Base-by-base conservation (phyloP, 2,888 invertebrate genomes). In the Bhutanitis thaidina region DNA sequence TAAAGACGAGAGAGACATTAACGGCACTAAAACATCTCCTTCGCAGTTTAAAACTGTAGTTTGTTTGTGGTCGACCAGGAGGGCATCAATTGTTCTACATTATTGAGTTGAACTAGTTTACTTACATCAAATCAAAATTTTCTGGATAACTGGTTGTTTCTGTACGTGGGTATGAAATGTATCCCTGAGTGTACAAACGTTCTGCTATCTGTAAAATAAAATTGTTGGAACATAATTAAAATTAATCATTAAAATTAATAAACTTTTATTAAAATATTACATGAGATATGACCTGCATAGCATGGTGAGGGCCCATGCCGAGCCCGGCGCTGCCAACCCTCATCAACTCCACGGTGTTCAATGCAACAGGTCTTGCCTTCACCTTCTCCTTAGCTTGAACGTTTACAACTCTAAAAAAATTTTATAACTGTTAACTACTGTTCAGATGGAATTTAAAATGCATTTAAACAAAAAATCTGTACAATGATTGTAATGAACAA, bases 331-430 rank as follows among this genome's bases (percentile, higher is more conserved):
- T 98, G 30, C 97, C 97, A 0, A 97, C 94, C 69, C 97, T 85
- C 95, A 99, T 96, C 67, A 99, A 80, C 74, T 99, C 98, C 0
- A 99, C 99, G 0, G 99, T 99, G 77, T 99, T 99, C 48, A 99
- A 90, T 3, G 99, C 99, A 13, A 92, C 91, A 0, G 99, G 99
- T 40, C 97, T 92, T 1, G 93, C 86, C 75, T 97, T 98, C 0
- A 92, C 82, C 70, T 97, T 96, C 78, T 98, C 97, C 74, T 97
- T 97, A 53, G 94, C 94, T 56, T 92, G 91, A 1, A 97, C 91
- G 63, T 92, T 94, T 13, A 92, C 82, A 15, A 97, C 95, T 44
- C 95, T 96, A 69, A 36, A 80, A 73, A 60, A 46, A 7, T 3
- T 20, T 2, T 20, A 20, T 20, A 20, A 20, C 5, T 20, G 20